Evolutionary conservation across 2,797 vertebrate species (phyloP), one percentile per base, ranked within the genome.

Genomic region (Hypotaenidia okinawae): DNA sequence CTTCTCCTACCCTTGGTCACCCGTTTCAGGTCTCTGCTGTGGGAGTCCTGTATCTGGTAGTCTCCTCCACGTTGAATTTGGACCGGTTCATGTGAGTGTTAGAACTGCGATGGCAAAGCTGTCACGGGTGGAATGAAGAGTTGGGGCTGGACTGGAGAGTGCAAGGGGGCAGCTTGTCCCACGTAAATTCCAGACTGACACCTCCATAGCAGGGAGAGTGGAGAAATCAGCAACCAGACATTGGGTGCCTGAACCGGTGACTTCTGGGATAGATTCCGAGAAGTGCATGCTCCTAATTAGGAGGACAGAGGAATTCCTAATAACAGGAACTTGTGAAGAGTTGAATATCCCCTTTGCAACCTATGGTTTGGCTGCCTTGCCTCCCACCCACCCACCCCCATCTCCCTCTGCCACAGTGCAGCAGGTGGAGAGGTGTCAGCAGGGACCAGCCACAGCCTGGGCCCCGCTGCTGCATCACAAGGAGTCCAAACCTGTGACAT

Each of bases 31-130:
- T 61, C 22, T 52, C 35, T 76, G 58, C 12, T 51, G 1, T 16
- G 21, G 0, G 5, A 72, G 16, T 37, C 45, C 41, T 4, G 0
- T 12, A 1, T 3, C 45, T 35, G 66, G 11, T 28, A 2, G 0
- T 8, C 30, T 11, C 22, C 18, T 64, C 28, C 8, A 1, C 1
- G 1, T 9, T 27, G 30, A 33, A 13, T 64, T 23, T 68, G 35
- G 49, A 19, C 35, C 28, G 1, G 2, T 52, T 27, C 32, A 23
- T 22, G 25, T 16, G 7, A 4, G 52, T 13, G 0, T 16, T 28
- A 30, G 52, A 57, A 49, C 25, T 28, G 2, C 2, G 13, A 8
- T 10, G 55, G 47, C 25, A 80, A 33, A 77, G 23, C 18, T 89
- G 72, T 28, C 12, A 4, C 3, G 5, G 27, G 7, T 23, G 68